Percentiles rank a stretch among this genome's conserved stretches.
Evolutionary conservation across 1,140 invertebrate species (phyloP).

Genomic region (Cyrtorhinus lividipennis): DNA sequence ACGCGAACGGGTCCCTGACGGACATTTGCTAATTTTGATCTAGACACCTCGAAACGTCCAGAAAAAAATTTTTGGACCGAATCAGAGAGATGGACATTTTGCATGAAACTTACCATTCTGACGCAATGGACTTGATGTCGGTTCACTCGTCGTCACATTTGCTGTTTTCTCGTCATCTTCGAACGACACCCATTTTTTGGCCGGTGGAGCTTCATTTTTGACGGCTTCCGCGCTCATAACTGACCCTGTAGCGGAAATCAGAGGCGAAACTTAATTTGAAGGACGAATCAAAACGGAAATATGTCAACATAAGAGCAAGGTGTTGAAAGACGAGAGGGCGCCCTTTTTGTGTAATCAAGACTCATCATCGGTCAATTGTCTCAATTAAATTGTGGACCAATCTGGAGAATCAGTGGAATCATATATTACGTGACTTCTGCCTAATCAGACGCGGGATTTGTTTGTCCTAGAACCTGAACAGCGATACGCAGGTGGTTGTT

Average conservation of each 20-base stretch:
- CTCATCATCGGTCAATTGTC: neutral
- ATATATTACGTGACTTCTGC: neutral
- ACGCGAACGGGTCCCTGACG: too few relatives aligned
- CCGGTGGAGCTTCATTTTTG: conserved; percentile 16
- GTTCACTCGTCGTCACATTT: conserved; percentile 2
- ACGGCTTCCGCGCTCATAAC: conserved; percentile 3
- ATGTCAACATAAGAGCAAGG: neutral
- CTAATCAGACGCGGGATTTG: neutral
- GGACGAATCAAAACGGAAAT: neutral
- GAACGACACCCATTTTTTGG: conserved; percentile 31
- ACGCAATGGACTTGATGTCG: conserved; percentile 1
- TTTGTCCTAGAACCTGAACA: neutral
- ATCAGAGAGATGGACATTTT: too few relatives aligned
- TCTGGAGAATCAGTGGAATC: neutral
- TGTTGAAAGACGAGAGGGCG: neutral
- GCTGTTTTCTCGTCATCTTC: conserved; percentile 27
- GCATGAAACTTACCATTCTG: conserved; percentile 15
- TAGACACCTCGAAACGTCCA: too few relatives aligned
- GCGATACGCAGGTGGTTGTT: neutral
- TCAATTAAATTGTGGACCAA: neutral
- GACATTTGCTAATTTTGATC: too few relatives aligned
- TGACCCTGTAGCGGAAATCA: neutral
- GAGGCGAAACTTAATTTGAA: neutral
- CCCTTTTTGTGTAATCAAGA: neutral
- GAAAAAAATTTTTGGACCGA: too few relatives aligned